Base-by-base conservation (phyloP, 35 echinoderm and acorn worm genomes). In the Stichopus chloronotus region DNA sequence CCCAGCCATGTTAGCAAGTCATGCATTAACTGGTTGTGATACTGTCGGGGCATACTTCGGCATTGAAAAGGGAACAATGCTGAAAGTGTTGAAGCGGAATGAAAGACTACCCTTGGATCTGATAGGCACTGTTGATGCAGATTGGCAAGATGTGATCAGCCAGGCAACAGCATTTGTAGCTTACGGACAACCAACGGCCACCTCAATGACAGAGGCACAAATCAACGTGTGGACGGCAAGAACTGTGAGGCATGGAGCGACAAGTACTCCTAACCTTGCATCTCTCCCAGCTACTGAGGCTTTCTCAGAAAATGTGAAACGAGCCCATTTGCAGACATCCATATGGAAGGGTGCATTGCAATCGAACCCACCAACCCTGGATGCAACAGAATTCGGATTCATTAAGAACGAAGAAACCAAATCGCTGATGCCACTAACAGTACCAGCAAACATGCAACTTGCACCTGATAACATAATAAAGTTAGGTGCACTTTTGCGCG, bases 1-100 rank as follows among this genome's bases (percentile, higher is more conserved):
- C 52, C 55, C 55, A 63, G 80, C 14, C 19, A 82, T 92, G n/a
- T 25, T 92, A 59, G 76, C 78, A 63, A 55, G 19, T 9, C 76
- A 92, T 92, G 91, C 55, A 93, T 58, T 91, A 52, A 92, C 88
- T 57, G 89, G 89, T 2, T 94, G 94, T 81, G 88, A 94, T 78
- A 94, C 88, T 16, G 94, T 94, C 16, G 89, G 77, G 14, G 54
- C 79, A 82, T 92, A 79, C 69, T 94, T 92, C 53, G 79, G 88
- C 20, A 87, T 92, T 59, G 94, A 92, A 94, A 77, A 69, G 79
- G 79, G 20, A 16, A 21, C 79, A 58, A 23, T 52, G 25, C 84
- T 87, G 12, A 87, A 59, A 87, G 58, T 56, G 9, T n/a, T 87
- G 53, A 72, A 61, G 20, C 6, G 8, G 84, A 68, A 23, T 13